Percentiles rank a stretch among this genome's conserved stretches.
These are phyloP conservation scores for Anolis carolinensis DNA, from an alignment of 2,113 vertebrate species.

Conservation along the genomic window DNA sequence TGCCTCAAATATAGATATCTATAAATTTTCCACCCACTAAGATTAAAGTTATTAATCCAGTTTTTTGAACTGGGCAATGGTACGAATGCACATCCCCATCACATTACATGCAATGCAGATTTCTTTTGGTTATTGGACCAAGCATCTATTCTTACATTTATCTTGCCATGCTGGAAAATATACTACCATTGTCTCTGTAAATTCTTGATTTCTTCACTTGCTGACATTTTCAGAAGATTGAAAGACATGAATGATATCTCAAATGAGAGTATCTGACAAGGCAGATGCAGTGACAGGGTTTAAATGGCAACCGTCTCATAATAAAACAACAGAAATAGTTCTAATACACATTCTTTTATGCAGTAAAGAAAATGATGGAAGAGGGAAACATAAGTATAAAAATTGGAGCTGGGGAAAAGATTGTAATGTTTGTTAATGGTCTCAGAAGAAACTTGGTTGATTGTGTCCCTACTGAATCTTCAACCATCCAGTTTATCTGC, in stretches of 20 bases:
- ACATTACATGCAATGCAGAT: background rate
- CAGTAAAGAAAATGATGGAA: background rate
- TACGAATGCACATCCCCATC: background rate
- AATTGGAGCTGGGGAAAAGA: too few relatives aligned
- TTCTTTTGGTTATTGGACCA: background rate
- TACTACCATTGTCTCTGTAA: background rate
- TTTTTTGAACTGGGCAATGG: background rate
- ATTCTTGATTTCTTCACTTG: background rate
- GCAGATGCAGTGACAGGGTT: background rate
- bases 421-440: background rate
- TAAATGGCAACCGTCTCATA: background rate
- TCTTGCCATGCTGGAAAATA: background rate
- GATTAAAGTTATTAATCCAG: background rate
- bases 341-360: background rate
- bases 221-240: background rate
- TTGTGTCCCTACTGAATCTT: background rate
- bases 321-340: background rate
- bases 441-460: background rate
- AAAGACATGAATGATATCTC: background rate
- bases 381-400: too few relatives aligned
- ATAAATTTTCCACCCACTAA: background rate
- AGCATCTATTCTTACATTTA: background rate
- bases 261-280: background rate
- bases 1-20: constrained; percentile 26
- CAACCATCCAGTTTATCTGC: too few relatives aligned